Evolutionary conservation across 2,113 vertebrate species (phyloP).

Genomic region (Callithrix jacchus): DNA sequence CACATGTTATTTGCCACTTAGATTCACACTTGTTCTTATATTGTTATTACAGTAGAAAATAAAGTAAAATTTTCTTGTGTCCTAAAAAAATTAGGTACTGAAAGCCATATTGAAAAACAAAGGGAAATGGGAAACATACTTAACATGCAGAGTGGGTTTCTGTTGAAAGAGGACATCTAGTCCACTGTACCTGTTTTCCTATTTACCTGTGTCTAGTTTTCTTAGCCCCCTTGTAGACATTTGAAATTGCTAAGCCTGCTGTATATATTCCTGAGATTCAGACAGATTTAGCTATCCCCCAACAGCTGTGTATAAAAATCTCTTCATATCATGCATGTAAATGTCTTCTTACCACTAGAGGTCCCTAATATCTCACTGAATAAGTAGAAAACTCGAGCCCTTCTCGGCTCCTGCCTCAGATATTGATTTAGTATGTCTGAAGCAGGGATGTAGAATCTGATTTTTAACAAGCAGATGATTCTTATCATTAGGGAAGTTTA

Average conservation of each 20-base stretch:
- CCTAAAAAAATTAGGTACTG: neutral
- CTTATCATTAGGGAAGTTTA: neutral
- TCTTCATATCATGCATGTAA: neutral
- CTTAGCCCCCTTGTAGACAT: neutral
- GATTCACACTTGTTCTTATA: conserved; percentile 2
- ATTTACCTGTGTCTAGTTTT: neutral
- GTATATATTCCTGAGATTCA: neutral
- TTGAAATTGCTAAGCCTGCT: neutral
- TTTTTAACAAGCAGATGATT: neutral
- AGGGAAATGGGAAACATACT: neutral
- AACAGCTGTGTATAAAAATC: neutral
- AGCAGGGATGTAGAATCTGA: neutral
- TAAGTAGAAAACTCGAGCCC: neutral
- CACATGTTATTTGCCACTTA: neutral
- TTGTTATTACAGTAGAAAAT: conserved; percentile 21
- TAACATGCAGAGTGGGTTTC: neutral
- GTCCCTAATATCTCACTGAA: conserved; percentile 6
- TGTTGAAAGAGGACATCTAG: neutral
- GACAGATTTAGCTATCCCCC: neutral
- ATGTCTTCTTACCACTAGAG: conserved; percentile 48
- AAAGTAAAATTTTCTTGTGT: conserved; percentile 11
- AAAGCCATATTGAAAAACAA: neutral
- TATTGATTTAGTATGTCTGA: neutral
- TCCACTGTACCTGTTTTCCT: neutral
- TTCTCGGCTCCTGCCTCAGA: neutral